Conservation (phyloP, 2,888 invertebrate genomes). For the Lymantria monacha region DNA sequence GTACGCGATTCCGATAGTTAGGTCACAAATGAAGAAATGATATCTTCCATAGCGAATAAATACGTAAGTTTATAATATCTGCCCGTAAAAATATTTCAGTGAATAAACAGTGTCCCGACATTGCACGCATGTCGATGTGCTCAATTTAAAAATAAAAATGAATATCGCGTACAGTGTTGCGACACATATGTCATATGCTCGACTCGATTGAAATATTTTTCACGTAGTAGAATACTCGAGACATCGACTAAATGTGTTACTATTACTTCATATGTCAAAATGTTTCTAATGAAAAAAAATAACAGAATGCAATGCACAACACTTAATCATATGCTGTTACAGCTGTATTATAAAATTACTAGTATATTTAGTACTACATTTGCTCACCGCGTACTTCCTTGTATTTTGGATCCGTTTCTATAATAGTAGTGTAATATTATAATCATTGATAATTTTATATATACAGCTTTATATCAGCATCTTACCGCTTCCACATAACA, state of each 20-base stretch:
- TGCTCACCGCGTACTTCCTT: constrained; percentile 77
- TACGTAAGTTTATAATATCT: constrained; percentile 68
- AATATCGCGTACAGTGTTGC: constrained; percentile 45
- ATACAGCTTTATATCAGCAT: constrained; percentile 47
- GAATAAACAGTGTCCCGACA: constrained; percentile 34
- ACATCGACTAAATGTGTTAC: constrained; percentile 81
- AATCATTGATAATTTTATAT: constrained; percentile 59
- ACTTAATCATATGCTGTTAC: constrained; percentile 50
- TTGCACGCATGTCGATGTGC: constrained; percentile 55
- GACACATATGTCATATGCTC: constrained; percentile 33
- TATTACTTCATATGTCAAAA: constrained; percentile 67
- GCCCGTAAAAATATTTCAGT: constrained; percentile 61
- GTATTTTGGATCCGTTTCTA: constrained; percentile 72
- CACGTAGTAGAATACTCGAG: constrained; percentile 61
- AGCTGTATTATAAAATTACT: constrained; percentile 70
- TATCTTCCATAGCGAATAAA: constrained; percentile 77
- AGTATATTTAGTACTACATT: constrained; percentile 52
- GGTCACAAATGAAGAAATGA: constrained; percentile 70
- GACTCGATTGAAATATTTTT: constrained; percentile 55
- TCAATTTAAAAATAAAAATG: constrained; percentile 58
- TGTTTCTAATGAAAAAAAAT: constrained; percentile 41
- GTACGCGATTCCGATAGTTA: constrained; percentile 66
- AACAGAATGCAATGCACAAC: constrained; percentile 50
- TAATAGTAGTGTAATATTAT: constrained; percentile 63
- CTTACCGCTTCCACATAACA: constrained; percentile 41